Evolutionary conservation across 2,797 vertebrate genomes (phyloP).

Genomic region (Squalus acanthias): DNA sequence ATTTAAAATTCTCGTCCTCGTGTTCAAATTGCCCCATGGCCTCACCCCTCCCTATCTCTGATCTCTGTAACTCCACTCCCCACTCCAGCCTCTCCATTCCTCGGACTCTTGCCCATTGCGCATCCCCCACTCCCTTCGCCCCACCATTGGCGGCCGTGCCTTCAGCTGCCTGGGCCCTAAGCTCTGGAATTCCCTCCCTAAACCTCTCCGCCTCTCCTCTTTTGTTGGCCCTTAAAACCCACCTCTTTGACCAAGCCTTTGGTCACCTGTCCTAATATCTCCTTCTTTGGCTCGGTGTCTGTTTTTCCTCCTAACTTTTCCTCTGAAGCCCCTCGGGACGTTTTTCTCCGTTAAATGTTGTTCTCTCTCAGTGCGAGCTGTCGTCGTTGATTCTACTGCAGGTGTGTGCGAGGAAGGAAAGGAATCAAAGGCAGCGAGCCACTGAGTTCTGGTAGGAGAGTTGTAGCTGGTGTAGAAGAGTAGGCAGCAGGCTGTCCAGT

Average conservation of each 20-base stretch:
- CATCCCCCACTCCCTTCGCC: background rate
- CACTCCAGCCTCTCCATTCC: background rate
- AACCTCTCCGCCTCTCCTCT: background rate
- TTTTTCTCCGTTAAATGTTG: background rate
- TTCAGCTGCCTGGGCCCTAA: background rate
- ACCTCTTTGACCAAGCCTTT: too few relatives aligned
- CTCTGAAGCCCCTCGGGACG: too few relatives aligned
- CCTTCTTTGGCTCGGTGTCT: too few relatives aligned
- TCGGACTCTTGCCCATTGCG: background rate
- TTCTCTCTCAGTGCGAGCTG: background rate
- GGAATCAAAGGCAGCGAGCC: background rate
- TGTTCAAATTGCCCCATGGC: background rate
- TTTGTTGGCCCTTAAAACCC: background rate
- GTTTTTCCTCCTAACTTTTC: too few relatives aligned
- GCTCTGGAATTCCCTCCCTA: background rate
- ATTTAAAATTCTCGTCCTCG: background rate
- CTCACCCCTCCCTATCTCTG: background rate
- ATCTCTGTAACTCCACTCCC: fast-evolving
- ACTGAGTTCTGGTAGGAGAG: slow-evolving; percentile 43
- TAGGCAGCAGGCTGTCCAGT: slow-evolving; percentile 76
- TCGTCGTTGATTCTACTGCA: background rate
- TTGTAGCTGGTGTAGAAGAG: slow-evolving; percentile 70
- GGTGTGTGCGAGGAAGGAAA: too few relatives aligned
- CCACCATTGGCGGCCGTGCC: background rate
- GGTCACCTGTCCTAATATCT: too few relatives aligned